phyloP scores from a whole-genome alignment of 1,140 invertebrate genomes.

The Wasmannia auropunctata region DNA sequence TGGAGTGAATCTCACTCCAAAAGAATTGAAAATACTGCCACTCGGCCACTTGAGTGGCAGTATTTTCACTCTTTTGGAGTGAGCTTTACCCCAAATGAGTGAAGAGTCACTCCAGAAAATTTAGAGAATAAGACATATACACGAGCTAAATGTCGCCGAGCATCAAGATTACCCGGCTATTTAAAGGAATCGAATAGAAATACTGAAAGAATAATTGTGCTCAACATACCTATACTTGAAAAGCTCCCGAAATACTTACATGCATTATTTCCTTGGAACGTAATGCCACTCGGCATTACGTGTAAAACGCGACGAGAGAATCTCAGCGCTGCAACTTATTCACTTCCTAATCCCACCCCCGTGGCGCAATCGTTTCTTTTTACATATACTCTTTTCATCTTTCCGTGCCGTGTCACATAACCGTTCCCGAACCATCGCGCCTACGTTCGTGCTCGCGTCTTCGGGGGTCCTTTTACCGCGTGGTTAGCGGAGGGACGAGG shows the following conservation, averaged over 20 bases:
- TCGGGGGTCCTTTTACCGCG: conserved; percentile 66
- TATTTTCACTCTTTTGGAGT: too few relatives aligned
- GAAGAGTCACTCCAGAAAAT: too few relatives aligned
- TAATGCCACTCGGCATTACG: neutral
- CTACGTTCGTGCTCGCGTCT: conserved; percentile 50
- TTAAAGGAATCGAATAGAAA: neutral
- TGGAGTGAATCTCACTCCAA: too few relatives aligned
- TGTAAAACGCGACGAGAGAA: neutral
- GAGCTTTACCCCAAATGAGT: too few relatives aligned
- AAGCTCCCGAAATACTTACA: neutral
- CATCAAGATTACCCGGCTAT: neutral
- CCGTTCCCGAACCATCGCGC: neutral
- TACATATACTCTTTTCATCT: conserved; percentile 14
- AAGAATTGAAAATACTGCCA: too few relatives aligned
- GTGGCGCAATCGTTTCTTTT: neutral
- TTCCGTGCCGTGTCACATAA: neutral
- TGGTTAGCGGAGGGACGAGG: conserved; percentile 74
- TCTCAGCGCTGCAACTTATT: conserved; percentile 24
- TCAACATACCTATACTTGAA: neutral
- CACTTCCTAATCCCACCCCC: neutral
- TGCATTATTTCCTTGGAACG: neutral
- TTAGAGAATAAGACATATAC: too few relatives aligned
- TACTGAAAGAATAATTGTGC: neutral
- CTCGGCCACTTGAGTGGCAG: too few relatives aligned
- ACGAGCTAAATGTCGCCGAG: neutral